Conservation (phyloP, 2,888 invertebrate genomes). For the Morinoia aosen region DNA sequence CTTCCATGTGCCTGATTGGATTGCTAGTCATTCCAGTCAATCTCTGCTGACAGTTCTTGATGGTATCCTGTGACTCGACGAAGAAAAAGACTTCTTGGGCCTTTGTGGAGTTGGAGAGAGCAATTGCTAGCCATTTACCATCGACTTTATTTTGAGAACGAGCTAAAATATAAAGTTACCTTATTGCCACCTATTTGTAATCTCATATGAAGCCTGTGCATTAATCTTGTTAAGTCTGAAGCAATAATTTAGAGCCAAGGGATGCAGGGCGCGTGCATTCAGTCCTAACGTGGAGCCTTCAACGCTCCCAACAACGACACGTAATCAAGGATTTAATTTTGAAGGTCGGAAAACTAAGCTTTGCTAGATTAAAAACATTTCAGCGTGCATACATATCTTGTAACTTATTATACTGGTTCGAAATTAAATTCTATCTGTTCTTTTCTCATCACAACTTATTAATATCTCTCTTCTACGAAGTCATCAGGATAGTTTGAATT, state of each 20-base stretch:
- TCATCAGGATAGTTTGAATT: background rate
- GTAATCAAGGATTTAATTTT: background rate
- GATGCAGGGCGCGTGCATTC: background rate
- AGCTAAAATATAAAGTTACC: background rate
- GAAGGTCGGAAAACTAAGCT: background rate
- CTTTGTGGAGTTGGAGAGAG: background rate
- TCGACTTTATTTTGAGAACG: background rate
- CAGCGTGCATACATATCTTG: background rate
- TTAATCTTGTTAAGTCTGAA: background rate
- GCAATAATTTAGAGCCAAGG: background rate
- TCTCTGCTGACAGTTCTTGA: slow-evolving; percentile 28
- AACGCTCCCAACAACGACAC: background rate
- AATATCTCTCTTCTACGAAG: background rate
- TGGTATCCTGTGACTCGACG: slow-evolving; percentile 6
- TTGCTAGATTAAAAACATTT: background rate
- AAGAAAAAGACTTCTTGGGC: background rate
- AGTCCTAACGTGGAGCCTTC: background rate
- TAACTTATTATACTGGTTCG: background rate
- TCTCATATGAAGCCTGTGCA: background rate
- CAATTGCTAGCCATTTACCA: background rate
- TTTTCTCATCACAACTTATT: background rate
- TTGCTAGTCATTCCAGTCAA: slow-evolving; percentile 37
- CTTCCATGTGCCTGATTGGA: slow-evolving; percentile 36
- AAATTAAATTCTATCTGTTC: background rate
- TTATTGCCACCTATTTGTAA: background rate